A percentile compares a stretch with the other conserved stretches of the same genome.
Evolutionary conservation across 2,888 invertebrate species (phyloP).

Genomic region (Acanthosepion lycidas): DNA sequence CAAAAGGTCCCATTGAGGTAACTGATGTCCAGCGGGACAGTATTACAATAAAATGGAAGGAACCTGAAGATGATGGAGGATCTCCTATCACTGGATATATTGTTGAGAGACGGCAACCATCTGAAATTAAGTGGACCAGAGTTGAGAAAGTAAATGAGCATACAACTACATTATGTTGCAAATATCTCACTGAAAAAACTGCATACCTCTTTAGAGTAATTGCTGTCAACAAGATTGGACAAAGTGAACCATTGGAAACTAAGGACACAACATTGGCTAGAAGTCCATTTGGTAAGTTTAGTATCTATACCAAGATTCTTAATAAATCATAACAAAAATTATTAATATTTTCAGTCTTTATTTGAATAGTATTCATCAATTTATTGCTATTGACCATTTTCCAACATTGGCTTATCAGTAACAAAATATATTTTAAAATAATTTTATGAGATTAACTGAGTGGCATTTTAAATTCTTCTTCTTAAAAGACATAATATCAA

Average conservation of each 20-base stretch:
- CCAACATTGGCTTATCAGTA: no score
- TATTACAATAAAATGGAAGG: slow-evolving; percentile 61
- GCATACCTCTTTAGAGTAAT: slow-evolving; percentile 91
- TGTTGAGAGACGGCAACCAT: slow-evolving; percentile 61
- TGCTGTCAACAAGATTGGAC: slow-evolving; percentile 92
- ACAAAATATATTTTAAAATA: no score
- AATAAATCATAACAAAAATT: background rate
- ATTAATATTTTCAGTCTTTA: background rate
- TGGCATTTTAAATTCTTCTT: no score
- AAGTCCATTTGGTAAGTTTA: slow-evolving; percentile 60
- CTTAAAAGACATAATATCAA: no score
- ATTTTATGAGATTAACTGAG: no score
- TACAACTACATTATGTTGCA: slow-evolving; percentile 55
- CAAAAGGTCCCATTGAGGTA: slow-evolving; percentile 58
- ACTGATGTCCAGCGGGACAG: slow-evolving; percentile 59
- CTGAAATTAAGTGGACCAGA: slow-evolving; percentile 63
- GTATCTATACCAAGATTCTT: background rate
- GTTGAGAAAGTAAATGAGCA: slow-evolving; percentile 59
- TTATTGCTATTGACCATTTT: no score
- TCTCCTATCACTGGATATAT: slow-evolving; percentile 64
- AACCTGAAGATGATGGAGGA: slow-evolving; percentile 69
- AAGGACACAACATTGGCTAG: slow-evolving; percentile 60
- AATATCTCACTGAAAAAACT: slow-evolving; percentile 79
- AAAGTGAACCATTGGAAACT: slow-evolving; percentile 82
- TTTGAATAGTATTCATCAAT: no score